These are phyloP conservation scores for Thaumatotibia leucotreta DNA, from an alignment of 1,140 invertebrate genomes.

Conservation along the genomic window DNA sequence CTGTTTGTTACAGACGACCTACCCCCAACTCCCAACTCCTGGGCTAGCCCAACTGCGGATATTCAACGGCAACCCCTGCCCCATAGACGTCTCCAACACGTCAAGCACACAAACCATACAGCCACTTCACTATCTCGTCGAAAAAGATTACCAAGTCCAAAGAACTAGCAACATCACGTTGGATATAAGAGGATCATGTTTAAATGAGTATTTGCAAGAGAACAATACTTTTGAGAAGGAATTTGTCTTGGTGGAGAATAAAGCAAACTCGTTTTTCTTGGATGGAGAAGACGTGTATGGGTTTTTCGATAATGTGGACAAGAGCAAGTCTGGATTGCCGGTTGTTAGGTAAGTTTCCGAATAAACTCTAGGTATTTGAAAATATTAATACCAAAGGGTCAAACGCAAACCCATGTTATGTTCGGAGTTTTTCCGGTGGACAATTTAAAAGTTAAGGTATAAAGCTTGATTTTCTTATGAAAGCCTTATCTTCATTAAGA, in stretches of 20 bases:
- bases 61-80: slow-evolving; percentile 79
- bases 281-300: slow-evolving; percentile 30
- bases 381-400: too few species aligned
- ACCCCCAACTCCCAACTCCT: slow-evolving; percentile 79
- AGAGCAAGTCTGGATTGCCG: slow-evolving; percentile 59
- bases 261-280: slow-evolving; percentile 47
- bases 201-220: slow-evolving; percentile 20
- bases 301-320: slow-evolving; percentile 53
- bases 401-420: too few species aligned
- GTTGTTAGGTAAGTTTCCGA: slow-evolving; percentile 54
- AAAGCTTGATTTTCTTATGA: too few species aligned
- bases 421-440: too few species aligned
- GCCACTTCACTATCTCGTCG: slow-evolving; percentile 37
- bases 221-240: slow-evolving; percentile 14
- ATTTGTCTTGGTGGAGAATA: slow-evolving; percentile 44
- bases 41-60: slow-evolving; percentile 82
- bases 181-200: slow-evolving; percentile 38
- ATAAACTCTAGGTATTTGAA: too few species aligned
- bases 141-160: slow-evolving; percentile 35
- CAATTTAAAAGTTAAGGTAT: too few species aligned
- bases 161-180: slow-evolving; percentile 31
- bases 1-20: slow-evolving; percentile 78
- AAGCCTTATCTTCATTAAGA: too few species aligned
- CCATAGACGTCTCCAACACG: slow-evolving; percentile 40
- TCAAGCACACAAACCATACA: slow-evolving; percentile 43